Evolutionary conservation across 2,888 invertebrate genomes (phyloP).

Genomic region (Drosophila quinaria): DNA sequence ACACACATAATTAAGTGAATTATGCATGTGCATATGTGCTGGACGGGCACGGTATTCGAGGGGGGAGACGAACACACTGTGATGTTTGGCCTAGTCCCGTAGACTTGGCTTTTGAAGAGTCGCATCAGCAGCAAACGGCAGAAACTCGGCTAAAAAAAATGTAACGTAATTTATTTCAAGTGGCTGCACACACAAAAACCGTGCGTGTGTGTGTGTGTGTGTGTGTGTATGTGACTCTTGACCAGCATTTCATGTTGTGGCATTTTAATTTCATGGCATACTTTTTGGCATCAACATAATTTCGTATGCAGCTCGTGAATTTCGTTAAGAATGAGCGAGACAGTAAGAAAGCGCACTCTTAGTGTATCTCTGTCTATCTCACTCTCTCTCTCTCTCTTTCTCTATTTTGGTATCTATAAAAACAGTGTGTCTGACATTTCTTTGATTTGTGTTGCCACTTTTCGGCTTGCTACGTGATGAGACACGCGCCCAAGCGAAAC

Average conservation of each 20-base stretch:
- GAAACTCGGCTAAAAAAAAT: constrained; percentile 34
- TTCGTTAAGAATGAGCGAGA: constrained; percentile 40
- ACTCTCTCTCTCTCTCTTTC: neutral
- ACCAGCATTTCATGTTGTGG: constrained; percentile 79
- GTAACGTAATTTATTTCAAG: constrained; percentile 71
- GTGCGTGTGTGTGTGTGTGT: constrained; percentile 16
- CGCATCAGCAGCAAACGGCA: constrained; percentile 27
- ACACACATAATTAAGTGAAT: constrained; percentile 68
- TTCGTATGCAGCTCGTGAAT: constrained; percentile 71
- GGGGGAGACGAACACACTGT: neutral
- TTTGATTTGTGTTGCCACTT: constrained; percentile 71
- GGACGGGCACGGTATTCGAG: neutral
- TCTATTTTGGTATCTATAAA: constrained; percentile 5
- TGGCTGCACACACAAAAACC: constrained; percentile 46
- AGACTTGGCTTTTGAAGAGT: constrained; percentile 41
- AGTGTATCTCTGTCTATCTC: neutral
- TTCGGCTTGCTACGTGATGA: constrained; percentile 48
- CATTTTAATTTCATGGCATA: constrained; percentile 78
- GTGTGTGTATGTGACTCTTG: constrained; percentile 69
- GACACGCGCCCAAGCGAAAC: constrained; percentile 20
- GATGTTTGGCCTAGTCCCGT: constrained; percentile 52
- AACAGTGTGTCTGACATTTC: constrained; percentile 57
- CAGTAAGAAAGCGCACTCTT: neutral
- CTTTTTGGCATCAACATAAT: constrained; percentile 73
- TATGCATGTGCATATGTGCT: constrained; percentile 67